Base-by-base conservation (phyloP, 2,888 invertebrate species). In the Acleris cristana region DNA sequence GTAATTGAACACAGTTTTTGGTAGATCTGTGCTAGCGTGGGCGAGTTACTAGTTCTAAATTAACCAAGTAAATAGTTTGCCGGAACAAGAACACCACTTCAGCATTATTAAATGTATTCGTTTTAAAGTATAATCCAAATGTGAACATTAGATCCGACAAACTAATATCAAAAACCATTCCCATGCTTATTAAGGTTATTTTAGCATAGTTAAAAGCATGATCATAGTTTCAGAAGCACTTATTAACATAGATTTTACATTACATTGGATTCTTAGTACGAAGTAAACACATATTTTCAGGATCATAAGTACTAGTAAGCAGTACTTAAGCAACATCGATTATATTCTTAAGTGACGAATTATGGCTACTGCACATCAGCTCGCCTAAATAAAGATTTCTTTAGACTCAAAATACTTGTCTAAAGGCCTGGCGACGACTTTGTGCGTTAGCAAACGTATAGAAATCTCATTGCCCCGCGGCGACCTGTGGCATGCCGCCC, bases 1-100 rank as follows among this genome's bases (percentile, higher is more conserved):
- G 76, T 70, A 80, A 82, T 81, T 86, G 86, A 89, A 88, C 88
- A 89, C 88, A 87, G 81, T 81, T 73, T 70, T 79, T 80, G 84
- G 84, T 85, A 84, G 81, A 81, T 86, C 83, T 87, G 86, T 87
- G 87, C 83, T 76, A 76, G 49, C 72, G 26, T 77, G 70, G 70
- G 65, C 59, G 74, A 79, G 74, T 71, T 79, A 81, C 73, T 73
- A 70, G 67, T 77, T 82, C 82, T 77, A 86, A 87, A 86, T 87
- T 78, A 73, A 70, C 76, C 40, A 74, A 69, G 71, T 34, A 19
- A 51, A 34, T 44, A 61, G 49, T 34, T 44, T 56, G 44, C 52
- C 44, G 51, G 45, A 16, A n/a, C 21, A 23, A 54, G 45, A 18
- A 54, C n/a, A n/a, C 19, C 19, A 8, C 34, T 34, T 34, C 10